Evolutionary conservation across 2,113 vertebrate genomes (phyloP).

Genomic region (Psophia crepitans): DNA sequence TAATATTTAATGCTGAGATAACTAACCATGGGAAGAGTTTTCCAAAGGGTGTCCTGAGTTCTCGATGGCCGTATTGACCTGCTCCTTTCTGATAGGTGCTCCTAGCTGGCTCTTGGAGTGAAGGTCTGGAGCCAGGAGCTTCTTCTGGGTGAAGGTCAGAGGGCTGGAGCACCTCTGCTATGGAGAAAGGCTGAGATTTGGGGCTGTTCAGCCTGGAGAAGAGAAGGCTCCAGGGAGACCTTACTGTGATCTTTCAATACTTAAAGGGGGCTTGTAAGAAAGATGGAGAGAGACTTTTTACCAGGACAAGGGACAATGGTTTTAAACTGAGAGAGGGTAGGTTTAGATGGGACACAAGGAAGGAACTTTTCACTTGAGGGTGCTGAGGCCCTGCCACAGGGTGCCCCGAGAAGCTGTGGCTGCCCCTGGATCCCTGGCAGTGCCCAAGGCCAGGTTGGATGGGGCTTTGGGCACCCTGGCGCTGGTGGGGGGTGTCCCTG

Average conservation of each 20-base stretch:
- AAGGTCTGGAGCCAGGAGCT: not conserved
- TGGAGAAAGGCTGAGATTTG: not conserved
- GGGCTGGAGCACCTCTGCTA: not conserved
- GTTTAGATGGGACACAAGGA: not conserved
- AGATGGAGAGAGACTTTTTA: not conserved
- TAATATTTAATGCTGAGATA: not conserved
- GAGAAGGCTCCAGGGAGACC: not conserved
- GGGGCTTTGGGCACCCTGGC: not conserved
- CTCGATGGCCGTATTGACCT: rapidly evolving
- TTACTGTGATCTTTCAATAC: rapidly evolving
- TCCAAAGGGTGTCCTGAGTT: not conserved
- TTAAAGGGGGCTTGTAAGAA: not conserved
- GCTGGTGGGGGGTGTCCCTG: not conserved
- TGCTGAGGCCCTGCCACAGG: rapidly evolving
- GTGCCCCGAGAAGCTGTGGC: not conserved
- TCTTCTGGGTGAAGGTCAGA: not conserved
- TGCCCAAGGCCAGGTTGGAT: not conserved
- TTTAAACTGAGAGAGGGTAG: not conserved
- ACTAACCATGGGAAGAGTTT: not conserved
- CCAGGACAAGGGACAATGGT: rapidly evolving
- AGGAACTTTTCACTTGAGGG: no score
- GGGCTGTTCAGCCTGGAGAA: not conserved
- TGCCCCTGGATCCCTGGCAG: not conserved
- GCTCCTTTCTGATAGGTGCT: not conserved
- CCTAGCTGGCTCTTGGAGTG: not conserved